These are phyloP conservation scores for Agriopis leucophaearia DNA, from an alignment of 2,888 invertebrate genomes.

Conservation along the genomic window DNA sequence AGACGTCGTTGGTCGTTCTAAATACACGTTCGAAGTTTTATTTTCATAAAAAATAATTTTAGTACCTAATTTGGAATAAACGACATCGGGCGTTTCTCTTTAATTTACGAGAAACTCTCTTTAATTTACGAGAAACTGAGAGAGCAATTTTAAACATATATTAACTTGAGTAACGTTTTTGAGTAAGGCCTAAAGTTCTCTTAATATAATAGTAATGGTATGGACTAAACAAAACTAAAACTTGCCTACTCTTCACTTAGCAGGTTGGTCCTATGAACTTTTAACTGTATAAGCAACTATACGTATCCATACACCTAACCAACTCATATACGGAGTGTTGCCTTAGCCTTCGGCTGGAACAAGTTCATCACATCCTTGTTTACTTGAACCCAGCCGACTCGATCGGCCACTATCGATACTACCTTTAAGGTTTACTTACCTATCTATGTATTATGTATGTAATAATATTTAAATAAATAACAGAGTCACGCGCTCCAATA, in stretches of 20 bases:
- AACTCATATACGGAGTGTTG: conserved; percentile 17
- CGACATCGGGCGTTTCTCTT: not conserved
- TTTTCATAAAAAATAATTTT: not conserved
- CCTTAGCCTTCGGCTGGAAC: conserved; percentile 47
- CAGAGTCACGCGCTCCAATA: conserved; percentile 6
- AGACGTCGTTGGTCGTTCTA: not conserved
- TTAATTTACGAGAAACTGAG: too few relatives aligned
- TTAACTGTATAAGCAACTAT: conserved; percentile 9
- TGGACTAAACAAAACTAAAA: not conserved
- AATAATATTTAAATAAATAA: conserved; percentile 10
- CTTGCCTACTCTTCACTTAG: not conserved
- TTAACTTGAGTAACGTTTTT: too few relatives aligned
- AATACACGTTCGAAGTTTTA: not conserved
- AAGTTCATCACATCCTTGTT: conserved; percentile 51
- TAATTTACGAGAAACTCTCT: not conserved
- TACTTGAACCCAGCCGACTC: conserved; percentile 31
- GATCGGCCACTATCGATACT: conserved; percentile 15
- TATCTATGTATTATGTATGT: not conserved
- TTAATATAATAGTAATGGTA: too few relatives aligned
- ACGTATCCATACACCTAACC: not conserved
- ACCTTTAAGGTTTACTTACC: conserved; percentile 5
- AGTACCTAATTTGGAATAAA: not conserved
- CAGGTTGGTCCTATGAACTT: conserved; percentile 10
- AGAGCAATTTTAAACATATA: too few relatives aligned
- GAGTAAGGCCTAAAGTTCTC: too few relatives aligned